These are phyloP conservation scores for Cylas formicarius DNA, from an alignment of 1,140 invertebrate genomes.

Conservation along the genomic window DNA sequence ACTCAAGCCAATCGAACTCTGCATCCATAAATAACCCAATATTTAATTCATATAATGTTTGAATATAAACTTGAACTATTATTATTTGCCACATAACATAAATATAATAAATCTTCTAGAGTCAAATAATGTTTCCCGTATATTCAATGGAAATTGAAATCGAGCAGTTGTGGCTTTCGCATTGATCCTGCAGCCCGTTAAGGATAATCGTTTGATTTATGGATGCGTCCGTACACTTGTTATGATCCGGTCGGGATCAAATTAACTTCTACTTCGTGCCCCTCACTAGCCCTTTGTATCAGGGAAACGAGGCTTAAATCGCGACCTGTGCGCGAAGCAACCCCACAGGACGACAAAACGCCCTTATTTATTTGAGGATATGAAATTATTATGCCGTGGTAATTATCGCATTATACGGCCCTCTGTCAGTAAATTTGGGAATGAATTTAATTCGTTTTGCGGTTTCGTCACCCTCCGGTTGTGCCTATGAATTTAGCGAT, in stretches of 20 bases:
- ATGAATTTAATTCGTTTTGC: no score
- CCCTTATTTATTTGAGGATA: conserved; percentile 15
- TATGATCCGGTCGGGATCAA: conserved; percentile 20
- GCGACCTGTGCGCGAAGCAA: conserved; percentile 8
- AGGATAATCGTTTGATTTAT: conserved; percentile 22
- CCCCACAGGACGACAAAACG: conserved; percentile 4
- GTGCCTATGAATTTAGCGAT: no score
- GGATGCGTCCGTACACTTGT: conserved; percentile 20
- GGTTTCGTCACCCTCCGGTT: no score
- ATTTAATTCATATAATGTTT: no score
- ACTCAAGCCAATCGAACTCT: no score
- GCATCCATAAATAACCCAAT: no score
- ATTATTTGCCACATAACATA: no score
- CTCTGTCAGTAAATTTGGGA: no score
- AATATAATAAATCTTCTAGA: no score
- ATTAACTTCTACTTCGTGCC: conserved; percentile 18
- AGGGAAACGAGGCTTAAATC: conserved; percentile 10
- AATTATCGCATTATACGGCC: no score
- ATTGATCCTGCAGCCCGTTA: conserved; percentile 3
- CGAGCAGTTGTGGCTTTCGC: conserved; percentile 22
- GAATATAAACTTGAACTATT: no score
- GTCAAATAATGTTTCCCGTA: no score
- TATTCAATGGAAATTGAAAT: conserved; percentile 19
- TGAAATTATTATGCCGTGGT: conserved; percentile 15
- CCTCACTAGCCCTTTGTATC: conserved; percentile 15